Percentiles rank a stretch among this genome's conserved stretches.
These are phyloP conservation scores for Atherinosoma microstoma DNA, from an alignment of 2,797 vertebrate species.

Conservation along the genomic window DNA sequence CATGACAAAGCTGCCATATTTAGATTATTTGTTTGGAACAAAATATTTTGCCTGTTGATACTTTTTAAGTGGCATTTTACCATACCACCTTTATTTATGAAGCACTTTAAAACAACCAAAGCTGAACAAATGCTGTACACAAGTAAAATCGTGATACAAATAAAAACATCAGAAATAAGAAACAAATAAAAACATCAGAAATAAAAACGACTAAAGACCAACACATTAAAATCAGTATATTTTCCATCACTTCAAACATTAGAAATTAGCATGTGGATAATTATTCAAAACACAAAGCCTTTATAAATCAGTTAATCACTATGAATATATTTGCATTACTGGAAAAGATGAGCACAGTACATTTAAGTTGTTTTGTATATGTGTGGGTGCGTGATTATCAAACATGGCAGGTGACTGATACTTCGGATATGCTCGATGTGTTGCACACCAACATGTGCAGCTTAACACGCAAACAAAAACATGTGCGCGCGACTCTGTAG, in stretches of 20 bases:
- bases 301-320: neutral
- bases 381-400: neutral
- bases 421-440: neutral
- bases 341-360: neutral
- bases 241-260: neutral
- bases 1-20: too few relatives aligned
- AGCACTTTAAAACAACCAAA: too few relatives aligned
- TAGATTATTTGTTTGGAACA: neutral
- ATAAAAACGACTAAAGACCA: too few relatives aligned
- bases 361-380: neutral
- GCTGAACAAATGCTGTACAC: too few relatives aligned
- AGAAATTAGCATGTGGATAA: neutral
- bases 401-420: constrained; percentile 26
- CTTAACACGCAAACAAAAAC: neutral
- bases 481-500: neutral
- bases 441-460: constrained; percentile 18
- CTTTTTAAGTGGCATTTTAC: neutral
- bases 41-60: neutral
- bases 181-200: too few relatives aligned
- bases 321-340: neutral
- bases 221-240: too few relatives aligned
- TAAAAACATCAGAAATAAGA: too few relatives aligned
- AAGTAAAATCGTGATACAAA: too few relatives aligned
- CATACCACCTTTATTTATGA: too few relatives aligned
- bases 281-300: neutral